A percentile compares a stretch with the other conserved stretches of the same genome.
These are phyloP conservation scores for Cettia cetti DNA, from an alignment of 2,113 vertebrate genomes.

Conservation along the genomic window DNA sequence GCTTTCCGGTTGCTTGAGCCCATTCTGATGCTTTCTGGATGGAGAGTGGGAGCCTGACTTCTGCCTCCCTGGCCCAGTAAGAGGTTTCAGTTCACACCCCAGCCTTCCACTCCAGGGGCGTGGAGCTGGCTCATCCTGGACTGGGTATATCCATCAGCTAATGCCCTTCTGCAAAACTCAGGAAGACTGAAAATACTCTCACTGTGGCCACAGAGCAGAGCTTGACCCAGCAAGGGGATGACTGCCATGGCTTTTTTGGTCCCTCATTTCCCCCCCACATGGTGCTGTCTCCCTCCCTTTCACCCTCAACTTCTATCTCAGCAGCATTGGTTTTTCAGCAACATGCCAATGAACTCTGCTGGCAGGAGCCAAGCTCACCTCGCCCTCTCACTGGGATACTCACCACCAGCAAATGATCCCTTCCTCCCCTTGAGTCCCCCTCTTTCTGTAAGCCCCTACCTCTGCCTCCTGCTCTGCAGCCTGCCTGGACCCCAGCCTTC, in stretches of 20 bases:
- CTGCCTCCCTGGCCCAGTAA: background rate
- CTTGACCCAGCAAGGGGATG: background rate
- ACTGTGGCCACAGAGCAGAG: fast-evolving
- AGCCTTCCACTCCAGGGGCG: fast-evolving
- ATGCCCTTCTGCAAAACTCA: background rate
- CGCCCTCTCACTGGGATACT: background rate
- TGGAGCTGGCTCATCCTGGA: background rate
- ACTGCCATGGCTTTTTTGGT: background rate
- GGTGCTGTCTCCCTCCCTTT: background rate
- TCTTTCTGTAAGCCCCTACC: background rate
- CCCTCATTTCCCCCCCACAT: background rate
- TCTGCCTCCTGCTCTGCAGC: background rate
- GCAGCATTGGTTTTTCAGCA: background rate
- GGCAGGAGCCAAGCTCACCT: background rate
- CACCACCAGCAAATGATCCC: background rate
- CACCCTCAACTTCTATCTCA: background rate
- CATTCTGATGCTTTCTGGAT: fast-evolving
- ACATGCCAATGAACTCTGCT: background rate
- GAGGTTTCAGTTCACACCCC: background rate
- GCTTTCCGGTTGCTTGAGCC: background rate
- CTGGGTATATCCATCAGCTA: background rate
- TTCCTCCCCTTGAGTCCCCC: background rate
- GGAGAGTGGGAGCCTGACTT: fast-evolving
- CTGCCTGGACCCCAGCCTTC: background rate
- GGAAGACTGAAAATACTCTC: background rate